Base-by-base conservation (phyloP, 1,140 invertebrate species). In the Ditylenchus dipsaci region DNA sequence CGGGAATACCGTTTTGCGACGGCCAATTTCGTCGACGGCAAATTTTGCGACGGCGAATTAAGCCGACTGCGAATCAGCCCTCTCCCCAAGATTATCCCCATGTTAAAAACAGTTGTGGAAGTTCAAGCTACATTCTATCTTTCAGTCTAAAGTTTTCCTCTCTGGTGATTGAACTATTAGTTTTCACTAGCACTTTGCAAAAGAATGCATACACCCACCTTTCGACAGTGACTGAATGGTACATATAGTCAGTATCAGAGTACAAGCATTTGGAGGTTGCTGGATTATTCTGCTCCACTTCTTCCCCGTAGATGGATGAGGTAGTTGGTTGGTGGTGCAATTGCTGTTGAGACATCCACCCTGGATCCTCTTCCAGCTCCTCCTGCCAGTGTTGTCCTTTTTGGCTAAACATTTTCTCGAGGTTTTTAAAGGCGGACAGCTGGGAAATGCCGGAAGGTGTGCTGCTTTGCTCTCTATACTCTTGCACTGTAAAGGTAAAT, bases 361-460 rank as follows among this genome's bases (percentile, higher is more conserved):
- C 13, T 23, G 3, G 21, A 3, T 23, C 53, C 53, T 56, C 53
- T 23, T 29, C 21, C 3, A 5, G 3, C 9, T 56, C 21, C 53
- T 5, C 53, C 21, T 56, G 53, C 53, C 53, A 29, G 53, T 13
- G 53, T 13, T 23, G 21, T 3, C 53, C 13, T 3, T 3, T 13
- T 56, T 13, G 21, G 13, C 26, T n/a, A 21, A 76, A 57, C 62
- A 71, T 74, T n/a, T 38, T 29, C 47, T 71, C 45, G n/a, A 71
- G 57, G 26, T 68, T 73, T 68, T 66, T 73, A 0, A 71, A 26
- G 11, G 71, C 71, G 13, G 71, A 74, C 71, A 71, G 21, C 9
- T 73, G 29, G 29, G 21, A 29, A 13, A 71, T 75, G 33, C 61
- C 72, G 1, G 69, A 71, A 0, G 71, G 26, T 33, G 69, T 69